Percentiles rank a stretch among this genome's conserved stretches.
Conservation (phyloP, 2,888 invertebrate genomes). For the Psylliodes chrysocephalus region DNA sequence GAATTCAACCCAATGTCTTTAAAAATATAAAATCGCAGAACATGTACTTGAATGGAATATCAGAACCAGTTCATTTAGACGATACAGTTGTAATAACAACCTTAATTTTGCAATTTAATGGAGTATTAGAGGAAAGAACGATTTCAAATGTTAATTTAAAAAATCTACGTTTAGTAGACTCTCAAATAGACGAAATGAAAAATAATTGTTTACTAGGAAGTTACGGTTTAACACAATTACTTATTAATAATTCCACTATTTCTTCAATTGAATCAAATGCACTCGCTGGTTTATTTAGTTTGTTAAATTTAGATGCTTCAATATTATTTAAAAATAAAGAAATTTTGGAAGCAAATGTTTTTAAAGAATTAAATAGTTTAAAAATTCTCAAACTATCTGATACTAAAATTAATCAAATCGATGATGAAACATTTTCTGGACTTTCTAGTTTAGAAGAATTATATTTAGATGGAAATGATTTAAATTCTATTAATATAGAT, state of each 20-base stretch:
- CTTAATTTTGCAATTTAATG: slow-evolving; percentile 17
- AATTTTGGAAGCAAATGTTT: slow-evolving; percentile 1
- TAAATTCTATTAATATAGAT: not conserved
- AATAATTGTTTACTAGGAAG: slow-evolving; percentile 18
- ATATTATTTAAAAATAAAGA: slow-evolving; percentile 20
- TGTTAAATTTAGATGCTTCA: slow-evolving; percentile 21
- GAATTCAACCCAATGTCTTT: slow-evolving; percentile 3
- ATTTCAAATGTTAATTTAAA: slow-evolving; percentile 9
- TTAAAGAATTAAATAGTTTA: slow-evolving; percentile 6
- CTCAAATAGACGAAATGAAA: slow-evolving; percentile 11
- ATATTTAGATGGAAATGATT: slow-evolving; percentile 10
- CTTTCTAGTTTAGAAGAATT: slow-evolving; percentile 12
- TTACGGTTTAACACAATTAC: slow-evolving; percentile 12
- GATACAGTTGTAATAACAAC: not conserved
- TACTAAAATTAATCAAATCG: slow-evolving; percentile 5
- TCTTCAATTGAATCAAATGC: slow-evolving; percentile 12
- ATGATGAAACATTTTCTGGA: slow-evolving; percentile 14
- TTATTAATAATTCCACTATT: slow-evolving; percentile 16
- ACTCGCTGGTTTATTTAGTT: slow-evolving; percentile 19
- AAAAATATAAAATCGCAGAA: not conserved
- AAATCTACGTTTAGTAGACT: slow-evolving; percentile 9
- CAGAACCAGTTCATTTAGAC: not conserved
- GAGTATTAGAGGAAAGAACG: not conserved
- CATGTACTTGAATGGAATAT: slow-evolving; percentile 21
- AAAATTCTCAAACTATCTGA: slow-evolving; percentile 8